Evolutionary conservation across 92 coral and sea anemone species (phyloP), one percentile per base, ranked within the genome.

Genomic region (Muricea muricata): DNA sequence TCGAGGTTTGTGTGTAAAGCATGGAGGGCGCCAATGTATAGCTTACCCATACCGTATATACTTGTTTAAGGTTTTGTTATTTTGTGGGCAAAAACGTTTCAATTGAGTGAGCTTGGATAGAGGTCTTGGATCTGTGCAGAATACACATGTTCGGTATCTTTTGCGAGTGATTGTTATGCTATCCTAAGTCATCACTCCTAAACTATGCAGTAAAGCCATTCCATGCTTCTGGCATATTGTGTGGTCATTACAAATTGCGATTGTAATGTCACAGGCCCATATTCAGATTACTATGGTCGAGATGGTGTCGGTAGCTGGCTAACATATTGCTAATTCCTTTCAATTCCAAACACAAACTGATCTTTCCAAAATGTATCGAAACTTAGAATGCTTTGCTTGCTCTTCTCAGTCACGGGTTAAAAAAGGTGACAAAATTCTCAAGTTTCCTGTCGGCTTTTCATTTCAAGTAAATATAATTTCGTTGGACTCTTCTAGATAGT

Each of bases 381-480:
- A 11, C 2, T 28, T 18, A 18, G 21, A 26, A n/a, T n/a, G n/a
- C n/a, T n/a, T n/a, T n/a, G 70, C 17, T 28, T 26, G 34, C 30
- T 26, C 70, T 18, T 63, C 18, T 63, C 70, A 26, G 20, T 28
- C 70, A 63, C 18, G 23, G 70, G n/a, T 63, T 32, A 28, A 32
- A 63, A 63, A 63, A 39, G 65, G 70, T 63, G 70, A 63, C 70
- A 25, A 63, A 63, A 63, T 63, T 63, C 70, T 63, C 30, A 0
- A 63, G 70, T 63, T 63, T 63, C 70, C 70, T 63, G 70, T 63
- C 70, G 70, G 70, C 70, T 63, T 11, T 35, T 63, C 18, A 30
- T 28, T 63, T 63, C 18, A 63, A 63, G 37, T 63, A 28, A 26
- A 12, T 28, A 15, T 4, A 63, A 18, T 20, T 63, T 14, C 70